These are phyloP conservation scores for Zophobas morio DNA, from an alignment of 1,140 invertebrate species.

Conservation along the genomic window DNA sequence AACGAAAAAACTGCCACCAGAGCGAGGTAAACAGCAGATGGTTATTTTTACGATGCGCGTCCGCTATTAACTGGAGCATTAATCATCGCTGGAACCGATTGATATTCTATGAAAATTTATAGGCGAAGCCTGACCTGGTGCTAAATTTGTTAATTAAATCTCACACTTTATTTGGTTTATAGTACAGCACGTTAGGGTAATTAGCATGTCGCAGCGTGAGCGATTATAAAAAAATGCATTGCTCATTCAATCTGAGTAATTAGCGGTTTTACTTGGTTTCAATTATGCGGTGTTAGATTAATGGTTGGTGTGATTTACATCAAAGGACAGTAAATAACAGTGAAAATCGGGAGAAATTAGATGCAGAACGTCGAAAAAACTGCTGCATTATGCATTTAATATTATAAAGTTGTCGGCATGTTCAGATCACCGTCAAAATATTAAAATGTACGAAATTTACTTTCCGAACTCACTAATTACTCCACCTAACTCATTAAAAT, in stretches of 20 bases:
- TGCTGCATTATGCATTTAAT: too few relatives aligned
- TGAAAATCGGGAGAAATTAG: too few relatives aligned
- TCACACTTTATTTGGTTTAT: background rate
- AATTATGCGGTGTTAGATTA: too few relatives aligned
- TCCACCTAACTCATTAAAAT: too few relatives aligned
- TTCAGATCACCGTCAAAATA: too few relatives aligned
- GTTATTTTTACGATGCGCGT: constrained; percentile 12
- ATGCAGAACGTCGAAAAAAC: too few relatives aligned
- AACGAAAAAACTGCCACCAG: constrained; percentile 5
- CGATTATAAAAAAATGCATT: background rate
- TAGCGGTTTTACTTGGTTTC: background rate
- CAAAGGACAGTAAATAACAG: constrained; percentile 1
- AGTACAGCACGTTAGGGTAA: background rate
- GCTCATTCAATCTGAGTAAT: background rate
- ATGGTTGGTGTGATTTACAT: background rate
- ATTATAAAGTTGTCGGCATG: too few relatives aligned
- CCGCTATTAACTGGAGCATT: background rate
- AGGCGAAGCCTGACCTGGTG: background rate
- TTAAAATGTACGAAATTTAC: too few relatives aligned
- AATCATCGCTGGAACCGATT: constrained; percentile 9
- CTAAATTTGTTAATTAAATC: constrained; percentile 1
- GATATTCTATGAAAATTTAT: constrained; percentile 1
- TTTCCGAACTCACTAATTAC: too few relatives aligned
- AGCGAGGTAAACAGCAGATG: constrained; percentile 27
- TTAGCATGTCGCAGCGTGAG: background rate